Percentiles rank a stretch among this genome's conserved stretches.
These are phyloP conservation scores for Alouatta palliata DNA, from an alignment of 2,113 vertebrate species.

Conservation along the genomic window DNA sequence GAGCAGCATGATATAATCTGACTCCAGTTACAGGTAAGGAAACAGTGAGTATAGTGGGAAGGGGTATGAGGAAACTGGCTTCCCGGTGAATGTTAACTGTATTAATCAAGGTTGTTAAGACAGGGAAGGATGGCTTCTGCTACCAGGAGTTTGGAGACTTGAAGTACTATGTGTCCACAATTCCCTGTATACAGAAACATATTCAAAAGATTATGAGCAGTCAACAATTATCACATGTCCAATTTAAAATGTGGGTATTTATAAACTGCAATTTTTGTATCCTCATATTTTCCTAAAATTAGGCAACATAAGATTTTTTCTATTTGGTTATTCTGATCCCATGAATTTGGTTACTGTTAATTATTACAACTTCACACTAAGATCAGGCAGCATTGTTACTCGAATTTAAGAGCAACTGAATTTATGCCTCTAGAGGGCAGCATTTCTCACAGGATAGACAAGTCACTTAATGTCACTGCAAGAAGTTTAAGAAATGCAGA, in stretches of 20 bases:
- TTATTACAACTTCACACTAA: background rate
- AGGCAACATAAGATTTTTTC: background rate
- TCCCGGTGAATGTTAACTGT: background rate
- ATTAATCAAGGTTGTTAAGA: background rate
- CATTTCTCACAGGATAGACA: constrained; percentile 65
- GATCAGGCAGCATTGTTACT: background rate
- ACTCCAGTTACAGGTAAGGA: background rate
- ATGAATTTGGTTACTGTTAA: background rate
- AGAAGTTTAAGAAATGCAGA: constrained; percentile 15
- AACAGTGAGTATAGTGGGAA: background rate
- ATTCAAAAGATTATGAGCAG: background rate
- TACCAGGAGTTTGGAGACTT: background rate
- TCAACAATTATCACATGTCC: background rate
- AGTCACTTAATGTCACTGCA: background rate
- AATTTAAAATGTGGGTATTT: background rate
- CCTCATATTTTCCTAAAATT: background rate
- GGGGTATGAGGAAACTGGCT: background rate
- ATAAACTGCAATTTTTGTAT: background rate
- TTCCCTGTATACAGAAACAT: background rate
- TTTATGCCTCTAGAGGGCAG: constrained; percentile 75
- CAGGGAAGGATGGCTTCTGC: background rate
- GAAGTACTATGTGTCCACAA: background rate
- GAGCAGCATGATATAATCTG: background rate
- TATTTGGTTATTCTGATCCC: background rate
- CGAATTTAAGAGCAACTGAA: constrained; percentile 40